These are phyloP conservation scores for Megalops atlanticus DNA, from an alignment of 2,113 vertebrate genomes.

Conservation along the genomic window DNA sequence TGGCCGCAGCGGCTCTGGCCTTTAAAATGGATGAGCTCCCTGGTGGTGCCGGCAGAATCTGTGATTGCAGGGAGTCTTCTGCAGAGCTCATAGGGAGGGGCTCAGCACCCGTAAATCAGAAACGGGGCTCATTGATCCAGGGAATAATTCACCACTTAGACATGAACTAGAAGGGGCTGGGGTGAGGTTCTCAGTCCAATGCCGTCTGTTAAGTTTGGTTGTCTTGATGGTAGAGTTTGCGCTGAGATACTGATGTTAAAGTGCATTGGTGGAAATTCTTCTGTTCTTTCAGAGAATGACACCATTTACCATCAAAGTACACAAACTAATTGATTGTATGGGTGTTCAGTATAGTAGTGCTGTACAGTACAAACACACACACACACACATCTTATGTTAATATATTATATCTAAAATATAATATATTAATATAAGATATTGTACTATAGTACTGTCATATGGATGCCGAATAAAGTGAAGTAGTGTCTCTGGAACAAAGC, in stretches of 20 bases:
- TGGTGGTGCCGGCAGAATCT: background rate
- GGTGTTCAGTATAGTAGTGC: too few species aligned
- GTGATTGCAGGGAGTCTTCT: slow-evolving; percentile 7
- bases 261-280: too few species aligned
- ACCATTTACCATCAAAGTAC: too few species aligned
- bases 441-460: background rate
- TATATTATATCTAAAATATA: too few species aligned
- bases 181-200: background rate
- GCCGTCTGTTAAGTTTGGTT: background rate
- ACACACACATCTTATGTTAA: too few species aligned
- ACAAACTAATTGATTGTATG: too few species aligned
- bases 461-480: background rate
- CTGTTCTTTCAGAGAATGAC: too few species aligned
- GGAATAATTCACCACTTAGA: background rate
- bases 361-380: too few species aligned
- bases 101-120: slow-evolving; percentile 27
- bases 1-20: background rate
- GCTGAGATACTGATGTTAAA: background rate
- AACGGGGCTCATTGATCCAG: slow-evolving; percentile 28
- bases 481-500: slow-evolving; percentile 9
- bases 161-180: background rate
- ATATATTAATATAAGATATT: too few species aligned
- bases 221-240: background rate
- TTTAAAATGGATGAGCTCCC: background rate
- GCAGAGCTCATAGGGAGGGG: background rate